Evolutionary conservation across 2,888 invertebrate species (phyloP).

Genomic region (Acleris cristana): DNA sequence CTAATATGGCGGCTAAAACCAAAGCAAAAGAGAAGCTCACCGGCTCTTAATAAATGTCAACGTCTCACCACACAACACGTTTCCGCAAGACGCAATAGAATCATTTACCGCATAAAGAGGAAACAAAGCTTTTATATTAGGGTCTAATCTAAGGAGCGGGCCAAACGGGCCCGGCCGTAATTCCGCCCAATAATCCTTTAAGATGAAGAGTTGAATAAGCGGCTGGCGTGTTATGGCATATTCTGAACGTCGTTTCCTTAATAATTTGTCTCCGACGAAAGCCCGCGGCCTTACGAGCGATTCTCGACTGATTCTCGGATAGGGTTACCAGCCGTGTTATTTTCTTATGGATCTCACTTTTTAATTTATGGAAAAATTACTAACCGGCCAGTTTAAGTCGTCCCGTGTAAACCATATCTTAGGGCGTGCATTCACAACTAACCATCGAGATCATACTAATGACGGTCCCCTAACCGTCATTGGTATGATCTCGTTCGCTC

Average conservation of each 20-base stretch:
- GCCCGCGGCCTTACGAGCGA: conserved; percentile 42
- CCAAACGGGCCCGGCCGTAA: conserved; percentile 49
- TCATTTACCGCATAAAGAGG: conserved; percentile 43
- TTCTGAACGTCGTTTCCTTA: conserved; percentile 61
- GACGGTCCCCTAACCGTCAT: no score
- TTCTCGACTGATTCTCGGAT: conserved; percentile 42
- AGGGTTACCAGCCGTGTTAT: no score
- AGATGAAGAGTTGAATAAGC: conserved; percentile 63
- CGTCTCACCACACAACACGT: conserved; percentile 33
- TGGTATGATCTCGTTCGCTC: no score
- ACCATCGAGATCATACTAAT: no score
- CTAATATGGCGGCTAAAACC: conserved; percentile 5
- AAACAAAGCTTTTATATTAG: conserved; percentile 58
- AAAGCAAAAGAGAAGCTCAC: conserved; percentile 2
- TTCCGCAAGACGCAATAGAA: conserved; percentile 43
- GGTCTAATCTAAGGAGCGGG: conserved; percentile 52
- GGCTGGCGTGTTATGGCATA: conserved; percentile 62
- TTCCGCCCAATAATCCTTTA: conserved; percentile 63
- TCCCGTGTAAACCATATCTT: no score
- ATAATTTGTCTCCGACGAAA: conserved; percentile 60
- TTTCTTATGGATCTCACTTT: no score
- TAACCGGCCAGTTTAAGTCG: no score
- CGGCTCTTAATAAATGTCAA: conserved; percentile 27
- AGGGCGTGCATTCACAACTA: no score
- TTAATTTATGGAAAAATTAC: no score